phyloP scores from a whole-genome alignment of 1,140 invertebrate species.

The Lucilia cuprina region DNA sequence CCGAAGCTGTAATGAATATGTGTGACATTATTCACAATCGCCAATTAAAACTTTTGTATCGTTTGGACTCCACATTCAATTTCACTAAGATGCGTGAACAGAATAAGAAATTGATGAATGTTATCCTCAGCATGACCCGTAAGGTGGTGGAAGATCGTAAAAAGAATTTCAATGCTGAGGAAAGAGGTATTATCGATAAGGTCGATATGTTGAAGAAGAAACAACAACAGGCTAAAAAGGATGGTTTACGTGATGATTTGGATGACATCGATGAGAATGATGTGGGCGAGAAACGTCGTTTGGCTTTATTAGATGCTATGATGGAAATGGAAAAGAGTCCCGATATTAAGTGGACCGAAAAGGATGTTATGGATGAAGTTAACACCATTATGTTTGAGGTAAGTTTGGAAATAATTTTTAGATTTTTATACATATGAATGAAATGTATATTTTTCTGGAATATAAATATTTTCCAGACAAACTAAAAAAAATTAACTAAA shows the following conservation, averaged over 20 bases:
- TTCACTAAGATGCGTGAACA: slow-evolving; percentile 67
- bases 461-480: no score
- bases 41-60: slow-evolving; percentile 69
- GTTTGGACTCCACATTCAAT: slow-evolving; percentile 69
- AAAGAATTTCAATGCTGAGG: slow-evolving; percentile 36
- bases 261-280: slow-evolving; percentile 74
- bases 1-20: slow-evolving; percentile 78
- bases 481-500: no score
- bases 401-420: slow-evolving; percentile 41
- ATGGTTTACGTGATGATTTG: slow-evolving; percentile 70
- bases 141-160: slow-evolving; percentile 33
- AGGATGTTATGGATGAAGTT: slow-evolving; percentile 82
- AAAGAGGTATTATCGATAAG: slow-evolving; percentile 30
- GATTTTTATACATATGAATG: no score
- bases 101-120: slow-evolving; percentile 69
- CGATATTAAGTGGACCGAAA: slow-evolving; percentile 67
- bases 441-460: no score
- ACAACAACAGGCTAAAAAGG: not conserved
- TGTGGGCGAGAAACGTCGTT: slow-evolving; percentile 72
- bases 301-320: slow-evolving; percentile 85
- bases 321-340: slow-evolving; percentile 69
- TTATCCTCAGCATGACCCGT: slow-evolving; percentile 64
- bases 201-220: not conserved
- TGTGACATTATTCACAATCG: slow-evolving; percentile 75
- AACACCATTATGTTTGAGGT: slow-evolving; percentile 83